Conservation (phyloP, 2,797 vertebrate species). For the Spheniscus humboldti region DNA sequence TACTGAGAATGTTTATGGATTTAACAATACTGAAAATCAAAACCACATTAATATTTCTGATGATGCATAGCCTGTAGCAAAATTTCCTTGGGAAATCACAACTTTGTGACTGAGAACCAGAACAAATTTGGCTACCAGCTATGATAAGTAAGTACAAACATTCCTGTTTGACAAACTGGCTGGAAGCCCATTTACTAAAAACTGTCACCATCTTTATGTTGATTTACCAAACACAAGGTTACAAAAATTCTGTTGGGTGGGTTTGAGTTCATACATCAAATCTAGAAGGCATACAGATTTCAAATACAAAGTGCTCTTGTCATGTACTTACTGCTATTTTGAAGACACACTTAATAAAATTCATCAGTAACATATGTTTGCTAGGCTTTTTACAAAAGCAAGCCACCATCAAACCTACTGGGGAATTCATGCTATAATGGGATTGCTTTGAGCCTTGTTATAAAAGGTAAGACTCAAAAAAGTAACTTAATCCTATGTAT, state of each 20-base stretch:
- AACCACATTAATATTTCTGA: neutral
- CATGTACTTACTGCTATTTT: neutral
- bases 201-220: neutral
- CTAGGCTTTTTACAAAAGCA: neutral
- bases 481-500: neutral
- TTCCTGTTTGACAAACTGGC: neutral
- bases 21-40: neutral
- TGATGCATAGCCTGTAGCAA: neutral
- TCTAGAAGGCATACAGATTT: neutral
- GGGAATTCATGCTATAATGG: neutral
- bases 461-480: neutral
- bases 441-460: neutral
- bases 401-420: neutral
- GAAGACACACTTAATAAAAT: neutral
- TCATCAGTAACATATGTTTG: neutral
- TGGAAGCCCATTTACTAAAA: slow-evolving; percentile 6
- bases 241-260: neutral
- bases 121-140: neutral
- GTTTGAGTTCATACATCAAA: neutral
- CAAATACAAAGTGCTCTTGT: neutral
- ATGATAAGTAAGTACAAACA: neutral
- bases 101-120: neutral
- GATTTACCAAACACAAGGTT: neutral
- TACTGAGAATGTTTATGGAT: neutral
- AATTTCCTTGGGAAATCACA: neutral